Evolutionary conservation across 1,140 invertebrate genomes (phyloP), one percentile per base, ranked within the genome.

Genomic region (Grapholita molesta): DNA sequence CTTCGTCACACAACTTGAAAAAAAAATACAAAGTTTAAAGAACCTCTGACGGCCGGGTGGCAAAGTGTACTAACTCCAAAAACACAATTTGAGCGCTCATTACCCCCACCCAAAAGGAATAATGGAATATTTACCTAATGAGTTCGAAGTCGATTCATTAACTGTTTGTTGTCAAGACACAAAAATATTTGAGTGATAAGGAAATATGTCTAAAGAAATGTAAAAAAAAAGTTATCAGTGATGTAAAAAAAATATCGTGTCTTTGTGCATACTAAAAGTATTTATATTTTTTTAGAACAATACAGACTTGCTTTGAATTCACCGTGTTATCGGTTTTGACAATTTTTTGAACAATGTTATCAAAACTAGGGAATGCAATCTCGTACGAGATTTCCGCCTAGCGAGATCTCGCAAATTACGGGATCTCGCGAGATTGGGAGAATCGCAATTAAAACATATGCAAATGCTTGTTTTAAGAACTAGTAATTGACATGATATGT

Each of bases 91-190:
- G 24, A 15, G 15, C 42, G 18, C 55, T 32, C 55, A 61, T 61
- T 61, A 61, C n/a, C 55, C 55, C 55, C 55, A 61, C 55, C 55
- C 24, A 57, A 61, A 7, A 21, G 18, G 8, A 7, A 21, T 48
- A 21, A 18, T 21, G 15, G 42, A 48, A 48, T 48, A 48, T 48
- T 48, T 48, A 48, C 55, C 25, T 61, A 61, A 61, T 28, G 55
- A 61, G 55, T 15, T 61, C 25, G 25, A 28, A 61, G 24, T 28
- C 55, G 24, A 57, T 57, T 61, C 55, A 28, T 61, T 61, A 61
- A 48, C 21, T 48, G 42, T 48, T 18, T 48, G 42, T 48, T 21
- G 42, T 48, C 18, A 48, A 2, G 15, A 0, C 15, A 48, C 35
- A 8, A 9, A 48, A 48, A 18, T 48, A 48, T 48, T 48, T 48